A percentile compares a stretch with the other conserved stretches of the same genome.
Conservation (phyloP, 2,113 vertebrate genomes). For the Boleophthalmus pectinirostris region DNA sequence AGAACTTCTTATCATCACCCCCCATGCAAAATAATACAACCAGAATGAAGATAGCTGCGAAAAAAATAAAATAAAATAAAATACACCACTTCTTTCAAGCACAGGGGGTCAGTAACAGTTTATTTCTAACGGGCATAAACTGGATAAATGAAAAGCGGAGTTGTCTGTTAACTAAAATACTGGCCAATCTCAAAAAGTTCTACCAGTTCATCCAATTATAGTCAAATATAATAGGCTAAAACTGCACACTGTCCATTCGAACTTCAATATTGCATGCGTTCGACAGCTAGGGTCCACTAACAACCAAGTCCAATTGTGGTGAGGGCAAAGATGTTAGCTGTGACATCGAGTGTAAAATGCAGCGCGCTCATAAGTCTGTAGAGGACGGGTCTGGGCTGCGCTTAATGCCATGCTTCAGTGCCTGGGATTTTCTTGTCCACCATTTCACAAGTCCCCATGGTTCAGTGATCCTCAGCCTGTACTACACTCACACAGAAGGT, state of each 20-base stretch:
- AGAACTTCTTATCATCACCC: too few relatives aligned
- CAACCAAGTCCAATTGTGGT: background rate
- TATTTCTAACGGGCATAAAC: too few relatives aligned
- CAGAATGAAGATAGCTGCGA: too few relatives aligned
- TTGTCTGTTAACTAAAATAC: too few relatives aligned
- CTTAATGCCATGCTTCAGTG: conserved; percentile 20
- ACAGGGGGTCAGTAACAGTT: too few relatives aligned
- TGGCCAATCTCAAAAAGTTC: too few relatives aligned
- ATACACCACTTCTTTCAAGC: too few relatives aligned
- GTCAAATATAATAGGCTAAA: background rate
- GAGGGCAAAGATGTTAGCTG: conserved; percentile 5
- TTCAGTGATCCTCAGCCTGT: conserved; percentile 42
- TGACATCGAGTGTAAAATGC: conserved; percentile 4
- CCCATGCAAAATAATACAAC: too few relatives aligned
- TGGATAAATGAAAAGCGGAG: too few relatives aligned
- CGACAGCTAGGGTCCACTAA: background rate
- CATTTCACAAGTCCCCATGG: conserved; percentile 31
- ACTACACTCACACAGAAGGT: conserved; percentile 24
- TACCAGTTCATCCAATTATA: too few relatives aligned
- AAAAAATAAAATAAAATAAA: too few relatives aligned
- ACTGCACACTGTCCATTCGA: background rate
- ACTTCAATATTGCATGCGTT: background rate
- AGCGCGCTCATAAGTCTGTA: background rate
- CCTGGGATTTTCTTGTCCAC: conserved; percentile 26
- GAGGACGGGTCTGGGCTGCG: background rate